These are phyloP conservation scores for Istiophorus platypterus DNA, from an alignment of 2,113 vertebrate genomes.

Conservation along the genomic window DNA sequence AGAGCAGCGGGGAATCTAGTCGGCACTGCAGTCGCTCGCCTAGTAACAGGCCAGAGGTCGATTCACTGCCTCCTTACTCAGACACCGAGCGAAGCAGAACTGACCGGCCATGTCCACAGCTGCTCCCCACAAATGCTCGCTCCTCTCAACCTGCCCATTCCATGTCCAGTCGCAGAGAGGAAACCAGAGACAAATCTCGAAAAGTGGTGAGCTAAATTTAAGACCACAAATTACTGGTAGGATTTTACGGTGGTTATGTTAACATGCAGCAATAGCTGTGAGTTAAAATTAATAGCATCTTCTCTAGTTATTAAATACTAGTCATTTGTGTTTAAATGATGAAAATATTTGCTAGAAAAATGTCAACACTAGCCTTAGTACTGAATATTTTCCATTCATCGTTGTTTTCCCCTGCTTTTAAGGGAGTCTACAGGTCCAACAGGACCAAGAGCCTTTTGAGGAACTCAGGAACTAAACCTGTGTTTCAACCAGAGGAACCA, in stretches of 20 bases:
- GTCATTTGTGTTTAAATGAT: background rate
- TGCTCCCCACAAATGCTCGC: conserved; percentile 78
- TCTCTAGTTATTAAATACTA: background rate
- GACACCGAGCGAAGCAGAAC: conserved; percentile 84
- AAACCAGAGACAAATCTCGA: conserved; percentile 87
- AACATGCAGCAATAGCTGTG: background rate
- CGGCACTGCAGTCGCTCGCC: conserved; percentile 69
- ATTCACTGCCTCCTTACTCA: conserved; percentile 86
- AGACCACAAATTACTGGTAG: background rate
- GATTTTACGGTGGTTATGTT: background rate
- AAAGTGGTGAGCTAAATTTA: conserved; percentile 89
- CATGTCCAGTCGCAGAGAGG: conserved; percentile 87
- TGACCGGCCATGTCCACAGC: conserved; percentile 76
- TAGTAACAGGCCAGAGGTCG: conserved; percentile 74
- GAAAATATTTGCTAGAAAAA: background rate
- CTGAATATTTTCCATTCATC: background rate
- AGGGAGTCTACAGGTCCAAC: background rate
- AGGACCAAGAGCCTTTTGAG: background rate
- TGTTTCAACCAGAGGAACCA: background rate
- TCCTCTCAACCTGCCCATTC: conserved; percentile 83
- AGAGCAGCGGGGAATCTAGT: conserved; percentile 75
- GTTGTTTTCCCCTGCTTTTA: background rate
- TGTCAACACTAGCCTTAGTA: conserved; percentile 9
- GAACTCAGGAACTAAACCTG: conserved; percentile 1
- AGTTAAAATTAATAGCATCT: background rate